A percentile compares a stretch with the other conserved stretches of the same genome.
These are phyloP conservation scores for Takifugu rubripes DNA, from an alignment of 2,797 vertebrate species.

Conservation along the genomic window DNA sequence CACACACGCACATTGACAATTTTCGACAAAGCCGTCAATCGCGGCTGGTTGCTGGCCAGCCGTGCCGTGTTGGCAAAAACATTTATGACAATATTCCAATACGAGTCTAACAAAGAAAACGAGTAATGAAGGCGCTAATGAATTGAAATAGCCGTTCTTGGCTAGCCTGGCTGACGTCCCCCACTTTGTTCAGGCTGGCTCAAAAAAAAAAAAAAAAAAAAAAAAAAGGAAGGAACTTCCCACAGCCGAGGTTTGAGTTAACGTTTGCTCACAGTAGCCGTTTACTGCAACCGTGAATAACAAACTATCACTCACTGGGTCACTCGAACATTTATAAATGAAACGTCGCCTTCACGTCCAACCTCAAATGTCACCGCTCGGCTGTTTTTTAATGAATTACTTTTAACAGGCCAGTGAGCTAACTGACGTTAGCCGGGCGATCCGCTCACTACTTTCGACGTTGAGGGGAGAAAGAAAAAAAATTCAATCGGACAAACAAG, in stretches of 20 bases:
- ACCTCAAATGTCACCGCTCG: conserved; percentile 30
- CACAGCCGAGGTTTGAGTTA: conserved; percentile 58
- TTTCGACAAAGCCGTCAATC: conserved; percentile 4
- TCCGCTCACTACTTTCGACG: conserved; percentile 61
- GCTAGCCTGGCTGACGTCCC: conserved; percentile 67
- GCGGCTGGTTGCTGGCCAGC: conserved; percentile 25
- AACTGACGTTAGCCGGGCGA: conserved; percentile 55
- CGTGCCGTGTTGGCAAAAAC: conserved; percentile 25
- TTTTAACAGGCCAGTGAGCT: conserved; percentile 68
- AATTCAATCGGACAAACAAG: conserved; percentile 67
- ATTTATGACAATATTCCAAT: conserved; percentile 14
- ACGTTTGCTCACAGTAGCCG: conserved; percentile 45
- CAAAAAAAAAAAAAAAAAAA: conserved; percentile 49
- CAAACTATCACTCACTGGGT: conserved; percentile 51
- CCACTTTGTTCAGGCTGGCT: conserved; percentile 71
- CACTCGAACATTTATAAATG: conserved; percentile 21
- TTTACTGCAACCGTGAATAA: conserved; percentile 49
- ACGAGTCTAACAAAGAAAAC: conserved; percentile 54
- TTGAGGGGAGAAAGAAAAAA: conserved; percentile 23
- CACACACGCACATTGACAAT: conserved; percentile 17
- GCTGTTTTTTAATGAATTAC: conserved; percentile 56
- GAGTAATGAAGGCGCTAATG: conserved; percentile 57
- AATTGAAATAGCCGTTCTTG: conserved; percentile 51
- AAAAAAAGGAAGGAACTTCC: conserved; percentile 72
- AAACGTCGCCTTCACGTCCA: conserved; percentile 31